These are phyloP conservation scores for Drosophila yooni DNA, from an alignment of 2,888 invertebrate species.

Conservation along the genomic window DNA sequence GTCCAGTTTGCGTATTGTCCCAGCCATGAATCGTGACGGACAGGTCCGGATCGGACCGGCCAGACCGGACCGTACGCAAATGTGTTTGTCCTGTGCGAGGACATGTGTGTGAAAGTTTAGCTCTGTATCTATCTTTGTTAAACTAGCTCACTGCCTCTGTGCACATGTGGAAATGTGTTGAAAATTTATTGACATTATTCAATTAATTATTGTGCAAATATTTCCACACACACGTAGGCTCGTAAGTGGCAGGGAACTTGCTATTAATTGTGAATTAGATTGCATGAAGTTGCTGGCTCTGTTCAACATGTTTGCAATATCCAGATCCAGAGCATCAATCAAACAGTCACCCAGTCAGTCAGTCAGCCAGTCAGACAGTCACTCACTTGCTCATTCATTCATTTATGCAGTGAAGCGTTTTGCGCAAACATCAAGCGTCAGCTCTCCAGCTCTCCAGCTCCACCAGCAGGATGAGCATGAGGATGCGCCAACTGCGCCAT, in stretches of 20 bases:
- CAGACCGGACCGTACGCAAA: constrained; percentile 66
- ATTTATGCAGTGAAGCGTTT: constrained; percentile 70
- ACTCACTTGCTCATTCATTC: constrained; percentile 55
- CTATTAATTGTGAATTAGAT: constrained; percentile 84
- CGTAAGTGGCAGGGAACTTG: constrained; percentile 76
- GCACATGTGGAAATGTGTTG: constrained; percentile 80
- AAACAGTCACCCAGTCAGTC: constrained; percentile 35
- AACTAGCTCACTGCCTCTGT: constrained; percentile 30
- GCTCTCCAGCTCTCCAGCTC: constrained; percentile 21
- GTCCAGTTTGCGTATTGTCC: constrained; percentile 76
- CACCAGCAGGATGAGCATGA: constrained; percentile 19
- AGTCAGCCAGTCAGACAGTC: constrained; percentile 32
- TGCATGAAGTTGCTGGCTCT: constrained; percentile 71
- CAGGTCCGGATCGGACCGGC: constrained; percentile 9
- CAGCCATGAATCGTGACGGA: constrained; percentile 29
- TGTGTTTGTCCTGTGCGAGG: constrained; percentile 75
- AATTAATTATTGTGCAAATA: constrained; percentile 84
- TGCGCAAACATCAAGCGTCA: constrained; percentile 54
- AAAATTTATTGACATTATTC: constrained; percentile 84
- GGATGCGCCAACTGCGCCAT: constrained; percentile 51
- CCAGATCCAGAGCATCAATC: constrained; percentile 25
- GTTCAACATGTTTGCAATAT: constrained; percentile 29
- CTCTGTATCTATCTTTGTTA: constrained; percentile 52
- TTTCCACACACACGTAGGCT: constrained; percentile 60
- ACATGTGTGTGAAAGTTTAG: constrained; percentile 69